phyloP scores from a whole-genome alignment of 2,888 invertebrate genomes.

The Oligia fasciuncula region DNA sequence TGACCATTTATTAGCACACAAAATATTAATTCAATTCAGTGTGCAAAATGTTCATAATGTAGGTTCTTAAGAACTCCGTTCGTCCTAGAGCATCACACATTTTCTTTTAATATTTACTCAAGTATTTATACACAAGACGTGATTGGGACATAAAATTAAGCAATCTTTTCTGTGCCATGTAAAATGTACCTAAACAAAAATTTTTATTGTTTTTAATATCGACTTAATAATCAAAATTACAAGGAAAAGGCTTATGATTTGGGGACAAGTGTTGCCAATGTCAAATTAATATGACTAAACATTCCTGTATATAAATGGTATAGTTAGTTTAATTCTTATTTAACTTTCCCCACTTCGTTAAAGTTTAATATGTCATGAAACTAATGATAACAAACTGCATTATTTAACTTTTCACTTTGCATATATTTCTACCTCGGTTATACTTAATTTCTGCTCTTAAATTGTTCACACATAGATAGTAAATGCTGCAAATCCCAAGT shows the following conservation, averaged over 20 bases:
- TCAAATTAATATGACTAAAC: constrained; percentile 70
- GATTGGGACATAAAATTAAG: constrained; percentile 31
- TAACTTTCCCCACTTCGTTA: constrained; percentile 29
- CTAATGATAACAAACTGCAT: constrained; percentile 24
- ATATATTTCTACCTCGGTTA: constrained; percentile 78
- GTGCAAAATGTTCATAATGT: constrained; percentile 19
- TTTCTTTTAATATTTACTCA: constrained; percentile 5
- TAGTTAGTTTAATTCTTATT: constrained; percentile 66
- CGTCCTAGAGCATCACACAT: constrained; percentile 21
- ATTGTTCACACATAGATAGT: constrained; percentile 38
- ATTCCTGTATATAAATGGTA: constrained; percentile 82
- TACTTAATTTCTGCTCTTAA: constrained; percentile 51
- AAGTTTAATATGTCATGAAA: constrained; percentile 25
- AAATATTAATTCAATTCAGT: constrained; percentile 27
- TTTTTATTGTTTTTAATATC: constrained; percentile 3
- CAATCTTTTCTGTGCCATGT: constrained; percentile 63
- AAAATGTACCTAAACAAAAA: constrained; percentile 34
- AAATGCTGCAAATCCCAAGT: constrained; percentile 42
- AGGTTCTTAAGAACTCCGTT: constrained; percentile 19
- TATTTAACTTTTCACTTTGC: constrained; percentile 56
- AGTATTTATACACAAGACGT: constrained; percentile 10
- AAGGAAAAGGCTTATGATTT: constrained; percentile 30
- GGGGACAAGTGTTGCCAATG: constrained; percentile 48
- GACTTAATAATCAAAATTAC: constrained; percentile 2
- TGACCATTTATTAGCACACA: constrained; percentile 13